Evolutionary conservation across 2,113 vertebrate species (phyloP).

Genomic region (Gymnarchus niloticus): DNA sequence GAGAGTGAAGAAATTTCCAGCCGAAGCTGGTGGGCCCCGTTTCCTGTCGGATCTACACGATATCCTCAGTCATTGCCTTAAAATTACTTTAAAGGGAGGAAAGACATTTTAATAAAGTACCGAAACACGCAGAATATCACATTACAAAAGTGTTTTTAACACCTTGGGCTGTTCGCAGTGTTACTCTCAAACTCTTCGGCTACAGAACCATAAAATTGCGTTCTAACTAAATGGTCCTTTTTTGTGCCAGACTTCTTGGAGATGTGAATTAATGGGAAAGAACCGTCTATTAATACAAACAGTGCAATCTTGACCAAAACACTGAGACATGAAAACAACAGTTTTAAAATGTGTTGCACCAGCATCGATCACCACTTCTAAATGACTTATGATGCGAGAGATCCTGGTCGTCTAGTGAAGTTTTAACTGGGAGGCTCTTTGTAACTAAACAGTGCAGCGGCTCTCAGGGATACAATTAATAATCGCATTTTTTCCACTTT

Average conservation of each 20-base stretch:
- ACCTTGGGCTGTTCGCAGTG: neutral
- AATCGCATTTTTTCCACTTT: neutral
- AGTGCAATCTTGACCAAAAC: neutral
- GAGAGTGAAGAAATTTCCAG: slow-evolving; percentile 77
- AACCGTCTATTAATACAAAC: neutral
- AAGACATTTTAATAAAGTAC: neutral
- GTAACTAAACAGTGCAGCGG: too few relatives aligned
- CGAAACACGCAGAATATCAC: neutral
- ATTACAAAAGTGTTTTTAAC: neutral
- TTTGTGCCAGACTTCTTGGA: neutral
- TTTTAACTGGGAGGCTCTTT: too few relatives aligned
- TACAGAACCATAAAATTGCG: neutral
- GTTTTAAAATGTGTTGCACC: too few relatives aligned
- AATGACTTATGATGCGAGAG: too few relatives aligned
- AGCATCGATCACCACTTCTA: too few relatives aligned
- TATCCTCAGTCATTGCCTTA: neutral
- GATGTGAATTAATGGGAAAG: neutral
- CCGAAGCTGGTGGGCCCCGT: slow-evolving; percentile 59
- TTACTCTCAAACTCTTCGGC: neutral
- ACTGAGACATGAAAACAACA: neutral
- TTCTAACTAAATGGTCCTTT: neutral
- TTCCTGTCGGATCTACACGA: neutral
- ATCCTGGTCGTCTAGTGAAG: too few relatives aligned
- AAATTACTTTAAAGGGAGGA: neutral
- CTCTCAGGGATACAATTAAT: neutral